Conservation (phyloP, 2,888 invertebrate species). For the Pterostichus madidus region DNA sequence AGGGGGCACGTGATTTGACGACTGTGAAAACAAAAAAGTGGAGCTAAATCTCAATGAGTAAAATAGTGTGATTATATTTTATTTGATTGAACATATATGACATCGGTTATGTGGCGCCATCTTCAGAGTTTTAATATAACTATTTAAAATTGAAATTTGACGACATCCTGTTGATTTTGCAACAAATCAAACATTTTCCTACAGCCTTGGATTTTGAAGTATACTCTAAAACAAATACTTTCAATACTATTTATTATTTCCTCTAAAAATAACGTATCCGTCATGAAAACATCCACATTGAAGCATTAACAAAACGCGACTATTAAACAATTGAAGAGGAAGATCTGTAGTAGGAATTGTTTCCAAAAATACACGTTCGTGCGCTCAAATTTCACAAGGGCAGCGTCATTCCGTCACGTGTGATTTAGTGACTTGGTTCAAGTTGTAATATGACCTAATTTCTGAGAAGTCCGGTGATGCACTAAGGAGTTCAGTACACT, state of each 20-base stretch:
- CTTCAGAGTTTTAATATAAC: too few species aligned
- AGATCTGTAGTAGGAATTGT: background rate
- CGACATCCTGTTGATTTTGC: too few species aligned
- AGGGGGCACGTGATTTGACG: too few species aligned
- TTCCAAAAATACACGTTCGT: constrained; percentile 42
- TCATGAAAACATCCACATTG: background rate
- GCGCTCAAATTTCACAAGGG: constrained; percentile 10
- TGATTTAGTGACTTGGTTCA: background rate
- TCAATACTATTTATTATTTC: background rate
- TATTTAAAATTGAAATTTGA: background rate
- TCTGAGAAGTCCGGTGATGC: constrained; percentile 12
- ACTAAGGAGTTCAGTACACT: background rate
- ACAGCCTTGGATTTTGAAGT: background rate
- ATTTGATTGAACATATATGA: too few species aligned
- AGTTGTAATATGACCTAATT: constrained; percentile 29
- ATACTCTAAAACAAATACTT: background rate
- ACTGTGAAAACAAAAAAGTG: too few species aligned
- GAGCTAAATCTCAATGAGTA: too few species aligned
- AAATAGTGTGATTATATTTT: too few species aligned
- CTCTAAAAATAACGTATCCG: background rate
- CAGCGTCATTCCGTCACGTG: constrained; percentile 23
- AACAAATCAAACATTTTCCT: background rate
- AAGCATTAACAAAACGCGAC: background rate
- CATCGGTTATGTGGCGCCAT: too few species aligned
- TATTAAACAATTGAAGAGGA: background rate